A percentile compares a stretch with the other conserved stretches of the same genome.
phyloP scores from a whole-genome alignment of 92 coral and sea anemone species.

The Palythoa grandiflora region DNA sequence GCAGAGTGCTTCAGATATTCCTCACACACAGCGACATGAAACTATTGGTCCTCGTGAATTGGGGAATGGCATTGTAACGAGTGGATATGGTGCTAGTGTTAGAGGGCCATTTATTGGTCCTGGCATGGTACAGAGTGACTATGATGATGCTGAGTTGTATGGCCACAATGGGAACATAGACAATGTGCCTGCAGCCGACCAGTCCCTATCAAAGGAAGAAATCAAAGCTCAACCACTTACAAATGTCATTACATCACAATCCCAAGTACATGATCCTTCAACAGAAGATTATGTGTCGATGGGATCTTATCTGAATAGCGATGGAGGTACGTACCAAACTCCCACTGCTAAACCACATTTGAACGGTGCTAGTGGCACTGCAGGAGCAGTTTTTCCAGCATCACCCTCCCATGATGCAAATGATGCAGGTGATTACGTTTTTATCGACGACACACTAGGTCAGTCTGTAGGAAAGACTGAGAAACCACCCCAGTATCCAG shows the following conservation, averaged over 20 bases:
- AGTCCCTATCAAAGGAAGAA: neutral
- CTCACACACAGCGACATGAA: neutral
- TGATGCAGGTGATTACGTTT: neutral
- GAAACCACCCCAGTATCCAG: neutral
- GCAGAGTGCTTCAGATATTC: neutral
- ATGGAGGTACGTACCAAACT: neutral
- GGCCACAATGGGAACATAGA: constrained; percentile 30
- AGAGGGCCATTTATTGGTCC: neutral
- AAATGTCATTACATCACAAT: neutral
- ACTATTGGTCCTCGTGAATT: neutral
- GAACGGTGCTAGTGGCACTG: neutral
- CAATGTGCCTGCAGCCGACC: neutral
- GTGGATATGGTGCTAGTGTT: neutral
- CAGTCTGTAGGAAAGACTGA: neutral
- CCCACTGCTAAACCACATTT: neutral
- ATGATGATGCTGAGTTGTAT: constrained; percentile 18
- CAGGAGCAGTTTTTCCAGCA: neutral
- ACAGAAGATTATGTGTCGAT: neutral
- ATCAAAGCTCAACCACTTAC: neutral
- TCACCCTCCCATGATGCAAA: neutral
- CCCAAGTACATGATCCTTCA: neutral
- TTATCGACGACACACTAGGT: neutral
- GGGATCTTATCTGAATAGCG: neutral
- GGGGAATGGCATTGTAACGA: neutral
- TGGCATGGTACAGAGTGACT: neutral